Base-by-base conservation (phyloP, 2,888 invertebrate species). In the Endotricha flammealis region DNA sequence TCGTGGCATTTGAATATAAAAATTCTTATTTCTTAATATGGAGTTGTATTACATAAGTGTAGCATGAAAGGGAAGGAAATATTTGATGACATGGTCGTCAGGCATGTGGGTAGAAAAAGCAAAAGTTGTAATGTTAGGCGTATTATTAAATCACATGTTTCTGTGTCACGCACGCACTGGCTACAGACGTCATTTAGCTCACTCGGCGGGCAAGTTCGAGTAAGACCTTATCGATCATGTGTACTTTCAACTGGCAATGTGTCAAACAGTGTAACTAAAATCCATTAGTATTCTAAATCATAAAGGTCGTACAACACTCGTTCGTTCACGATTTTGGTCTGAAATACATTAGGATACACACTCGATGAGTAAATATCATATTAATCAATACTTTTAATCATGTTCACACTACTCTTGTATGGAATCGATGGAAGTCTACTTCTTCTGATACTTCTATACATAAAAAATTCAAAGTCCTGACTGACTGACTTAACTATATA, bases 141-240 rank as follows among this genome's bases (percentile, higher is more conserved):
- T 56, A 50, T 53, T 53, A 55, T 57, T 54, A 54, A 53, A 52
- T 53, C 52, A 53, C 50, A 48, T 50, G 44, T 48, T 46, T 41
- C 42, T 53, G 44, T 49, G 51, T 51, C 57, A 57, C 56, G 56
- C 55, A 57, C 55, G 39, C 40, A 42, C 45, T 44, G 45, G 47
- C 48, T 46, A 51, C 36, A 40, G 49, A 38, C 44, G 52, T 49
- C 44, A 48, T 58, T 53, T 47, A 46, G 33, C 42, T 44, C 44
- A 42, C 47, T 46, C 45, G 36, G 44, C 42, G 44, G 43, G 48
- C 44, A 43, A 49, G 38, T 43, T 42, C 23, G 44, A 51, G 47
- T 41, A 40, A 48, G 29, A 47, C 23, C 39, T 40, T 44, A 42
- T 43, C 38, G 36, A 48, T 32, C 11, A 25, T 34, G 35, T 37